phyloP scores from a whole-genome alignment of 1,140 invertebrate genomes.

The Tetraneura akinire region DNA sequence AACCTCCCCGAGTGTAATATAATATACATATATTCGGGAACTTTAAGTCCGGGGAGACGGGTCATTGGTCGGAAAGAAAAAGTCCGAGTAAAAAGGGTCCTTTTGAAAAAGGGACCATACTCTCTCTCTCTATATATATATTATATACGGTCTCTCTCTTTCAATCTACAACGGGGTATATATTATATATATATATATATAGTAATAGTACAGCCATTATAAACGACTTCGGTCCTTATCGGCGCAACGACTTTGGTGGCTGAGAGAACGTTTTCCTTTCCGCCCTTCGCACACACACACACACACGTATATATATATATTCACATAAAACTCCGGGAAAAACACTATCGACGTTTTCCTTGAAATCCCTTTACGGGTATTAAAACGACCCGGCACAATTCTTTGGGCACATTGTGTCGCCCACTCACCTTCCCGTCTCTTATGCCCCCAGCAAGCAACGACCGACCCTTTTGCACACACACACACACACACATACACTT shows the following conservation, averaged over 20 bases:
- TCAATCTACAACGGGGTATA: neutral
- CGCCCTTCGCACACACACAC: constrained; percentile 9
- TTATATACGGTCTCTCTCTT: constrained; percentile 7
- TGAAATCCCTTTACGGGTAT: constrained; percentile 50
- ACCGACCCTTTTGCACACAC: neutral
- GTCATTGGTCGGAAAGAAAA: constrained; percentile 50
- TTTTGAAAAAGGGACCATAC: constrained; percentile 41
- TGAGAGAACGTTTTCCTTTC: constrained; percentile 29
- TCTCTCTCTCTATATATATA: too few species aligned
- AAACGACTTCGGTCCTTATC: constrained; percentile 48
- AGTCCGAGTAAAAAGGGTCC: constrained; percentile 47
- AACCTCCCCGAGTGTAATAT: neutral
- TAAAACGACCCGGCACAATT: constrained; percentile 47
- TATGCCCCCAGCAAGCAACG: neutral
- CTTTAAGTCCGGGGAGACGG: constrained; percentile 42
- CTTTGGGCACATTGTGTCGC: constrained; percentile 44
- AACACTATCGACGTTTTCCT: constrained; percentile 49
- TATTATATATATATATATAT: neutral
- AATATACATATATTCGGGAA: neutral
- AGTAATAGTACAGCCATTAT: constrained; percentile 44
- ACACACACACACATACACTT: too few species aligned
- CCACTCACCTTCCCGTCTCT: neutral
- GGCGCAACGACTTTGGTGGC: constrained; percentile 24
- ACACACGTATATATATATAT: constrained; percentile 3
- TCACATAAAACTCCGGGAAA: constrained; percentile 24